Evolutionary conservation across 1,140 invertebrate genomes (phyloP), one percentile per base, ranked within the genome.

Genomic region (Sesamia nonagrioides): DNA sequence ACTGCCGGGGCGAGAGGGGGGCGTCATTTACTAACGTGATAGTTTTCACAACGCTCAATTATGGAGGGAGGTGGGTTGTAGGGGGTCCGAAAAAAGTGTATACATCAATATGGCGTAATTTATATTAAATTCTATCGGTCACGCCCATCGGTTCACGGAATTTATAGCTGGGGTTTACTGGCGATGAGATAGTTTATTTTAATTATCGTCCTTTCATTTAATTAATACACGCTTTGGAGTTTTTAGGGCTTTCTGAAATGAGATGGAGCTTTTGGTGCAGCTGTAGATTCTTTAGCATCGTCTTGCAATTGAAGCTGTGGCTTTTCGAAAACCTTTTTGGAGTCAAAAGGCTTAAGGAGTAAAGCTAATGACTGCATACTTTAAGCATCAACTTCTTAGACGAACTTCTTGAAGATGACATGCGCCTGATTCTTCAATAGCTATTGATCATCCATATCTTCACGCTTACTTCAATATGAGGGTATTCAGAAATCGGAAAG

Each of bases 41-140:
- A 94, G 93, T 94, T 94, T 94, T 93, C 93, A 93, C 92, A 94
- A 89, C 93, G 90, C 85, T 92, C 92, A 94, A 94, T 94, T 94
- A 94, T 89, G 88, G 88, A 88, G 90, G 89, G 83, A 80, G 87
- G 88, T 83, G 85, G 83, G 78, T 42, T 52, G 86, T 86, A 82
- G 90, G 86, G 86, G 37, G 42, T 78, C 74, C 71, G 69, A 86
- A 90, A 93, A 93, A 94, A 94, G 92, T 91, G 86, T 88, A 90
- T 86, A 88, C 89, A 91, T 91, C 92, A 92, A 94, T 91, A 93
- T 93, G 91, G 91, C 88, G 90, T 86, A 89, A 91, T 91, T 91
- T 89, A 91, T 93, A 94, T 94, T 94, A 94, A 93, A 94, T 92
- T 91, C 89, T 90, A 91, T 91, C 85, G 87, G 89, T 80, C 79